Base-by-base conservation (phyloP, 2,113 vertebrate genomes). In the Ophthalmolycus amberensis region DNA sequence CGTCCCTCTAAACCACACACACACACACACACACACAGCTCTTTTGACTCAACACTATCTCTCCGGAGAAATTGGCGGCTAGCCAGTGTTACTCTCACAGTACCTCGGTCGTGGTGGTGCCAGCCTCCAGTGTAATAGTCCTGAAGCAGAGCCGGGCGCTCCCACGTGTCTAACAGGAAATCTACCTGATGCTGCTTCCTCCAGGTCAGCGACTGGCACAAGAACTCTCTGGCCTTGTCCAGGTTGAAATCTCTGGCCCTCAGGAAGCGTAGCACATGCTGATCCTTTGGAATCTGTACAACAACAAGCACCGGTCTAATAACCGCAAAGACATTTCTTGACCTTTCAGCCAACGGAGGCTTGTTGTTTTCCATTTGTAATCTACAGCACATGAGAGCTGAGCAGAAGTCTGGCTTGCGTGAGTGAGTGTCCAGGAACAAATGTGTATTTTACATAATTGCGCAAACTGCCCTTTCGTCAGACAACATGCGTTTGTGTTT, bases 81-180 rank as follows among this genome's bases (percentile, higher is more conserved):
- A 6, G 56, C 20, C 12, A 9, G 27, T 6, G 22, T 18, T 1
- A 14, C 20, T 44, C 56, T 8, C 37, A 4, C 42, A 3, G 66
- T 91, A 97, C 98, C 98, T 96, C 95, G 96, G 94, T 99, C 97
- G 0, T 99, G 97, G 84, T 99, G 97, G 87, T 99, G 97, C 98
- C 98, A 99, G 88, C 97, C 97, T 18, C 97, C 98, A 0, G 96
- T 96, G 66, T 97, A 99, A 88, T 96, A 98, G 86, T 99, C 97
- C 42, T 96, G 96, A 1, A 99, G 96, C 25, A 97, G 96, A 2
- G 97, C 97, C 0, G 98, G 97, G 4, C 94, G 94, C 50, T 91
- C 94, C 98, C 98, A 99, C 2, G 97, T 96, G 58, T 98, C 97
- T 1, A 99, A 88, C 75, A 99, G 95, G 83, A 97, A 98, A 80